Base-by-base conservation (phyloP, 2,888 invertebrate genomes). In the Theretra japonica region DNA sequence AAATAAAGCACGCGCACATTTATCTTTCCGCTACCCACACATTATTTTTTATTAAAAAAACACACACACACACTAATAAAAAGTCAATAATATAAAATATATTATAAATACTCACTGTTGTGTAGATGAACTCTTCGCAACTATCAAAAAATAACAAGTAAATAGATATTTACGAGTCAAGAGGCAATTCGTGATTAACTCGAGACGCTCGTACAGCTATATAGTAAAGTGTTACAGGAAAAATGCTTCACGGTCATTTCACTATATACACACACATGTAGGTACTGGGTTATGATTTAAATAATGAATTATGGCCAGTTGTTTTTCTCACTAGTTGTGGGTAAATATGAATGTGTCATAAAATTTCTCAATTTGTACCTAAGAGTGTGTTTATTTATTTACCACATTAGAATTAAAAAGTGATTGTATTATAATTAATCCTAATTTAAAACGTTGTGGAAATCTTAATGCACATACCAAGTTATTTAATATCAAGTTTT, bases 211-310 rank as follows among this genome's bases (percentile, higher is more conserved):
- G 73, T 73, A 68, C 73, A 73, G 68, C 21, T 30, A 65, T 60
- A 30, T 60, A 73, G 53, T 68, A 69, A 70, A 70, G 70, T 70
- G 70, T 70, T 53, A 70, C 62, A 70, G 70, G 58, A 70, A 73
- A n/a, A 69, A 23, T 1, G n/a, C 21, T 41, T 41, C 58, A 25
- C 17, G 17, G 58, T 25, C 25, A 17, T 17, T 58, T 25, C 25
- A 15, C 53, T 53, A 53, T n/a, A 4, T 19, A n/a, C 53, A 53
- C 53, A 53, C 53, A 53, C 53, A 53, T 53, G n/a, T 53, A 53
- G 53, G 1, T 6, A 4, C 4, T 53, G 1, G 5, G n/a, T n/a
- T n/a, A n/a, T n/a, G 53, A 53, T 53, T n/a, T 53, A 53, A 53
- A 53, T 53, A 53, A 6, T n/a, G n/a, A 53, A 53, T 53, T 53